These are phyloP conservation scores for Sycobia sp. DNA, from an alignment of 1,140 invertebrate species.

Conservation along the genomic window DNA sequence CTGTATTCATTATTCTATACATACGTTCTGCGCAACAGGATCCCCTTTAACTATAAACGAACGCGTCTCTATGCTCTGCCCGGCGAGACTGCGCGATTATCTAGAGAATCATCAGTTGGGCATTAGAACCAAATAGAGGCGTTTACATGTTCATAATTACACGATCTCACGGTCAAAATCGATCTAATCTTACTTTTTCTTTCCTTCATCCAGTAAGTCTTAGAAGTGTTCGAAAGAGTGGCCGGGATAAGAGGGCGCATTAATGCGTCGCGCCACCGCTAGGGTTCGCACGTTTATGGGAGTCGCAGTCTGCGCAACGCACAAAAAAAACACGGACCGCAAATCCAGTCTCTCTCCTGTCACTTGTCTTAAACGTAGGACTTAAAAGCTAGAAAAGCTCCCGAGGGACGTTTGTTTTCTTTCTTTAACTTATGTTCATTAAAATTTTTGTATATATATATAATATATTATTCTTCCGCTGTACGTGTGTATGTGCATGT, in stretches of 20 bases:
- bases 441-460: constrained; percentile 11
- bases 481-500: constrained; percentile 4
- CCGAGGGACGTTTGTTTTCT: constrained; percentile 32
- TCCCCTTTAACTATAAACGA: too few species aligned
- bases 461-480: too few species aligned
- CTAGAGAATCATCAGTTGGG: too few species aligned
- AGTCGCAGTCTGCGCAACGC: not conserved
- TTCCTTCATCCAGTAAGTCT: too few species aligned
- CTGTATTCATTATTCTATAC: constrained; percentile 5
- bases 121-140: too few species aligned
- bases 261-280: constrained; percentile 2
- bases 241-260: not conserved
- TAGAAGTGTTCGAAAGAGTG: not conserved
- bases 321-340: not conserved
- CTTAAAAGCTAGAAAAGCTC: constrained; percentile 31
- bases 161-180: too few species aligned
- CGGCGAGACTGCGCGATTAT: too few species aligned
- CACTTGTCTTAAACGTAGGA: constrained; percentile 3
- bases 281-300: not conserved
- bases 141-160: too few species aligned
- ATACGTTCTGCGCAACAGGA: constrained; percentile 4
- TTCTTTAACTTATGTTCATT: constrained; percentile 10
- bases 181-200: too few species aligned
- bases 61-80: constrained; percentile 13
- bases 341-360: constrained; percentile 6